Evolutionary conservation across 2,888 invertebrate species (phyloP).

Genomic region (Phragmatobia fuliginosa): DNA sequence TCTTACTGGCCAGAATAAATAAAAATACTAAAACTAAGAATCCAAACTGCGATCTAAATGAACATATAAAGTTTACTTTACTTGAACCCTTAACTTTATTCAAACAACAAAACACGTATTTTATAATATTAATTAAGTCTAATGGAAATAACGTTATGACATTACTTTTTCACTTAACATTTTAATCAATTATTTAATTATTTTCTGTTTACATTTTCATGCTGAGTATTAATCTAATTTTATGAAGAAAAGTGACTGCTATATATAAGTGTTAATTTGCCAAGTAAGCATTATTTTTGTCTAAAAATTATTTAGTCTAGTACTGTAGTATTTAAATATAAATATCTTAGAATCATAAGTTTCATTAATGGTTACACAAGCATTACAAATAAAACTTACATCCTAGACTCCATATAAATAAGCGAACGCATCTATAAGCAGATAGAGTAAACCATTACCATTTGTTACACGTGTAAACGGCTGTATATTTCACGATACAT

Average conservation of each 20-base stretch:
- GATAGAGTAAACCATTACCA: conserved; percentile 43
- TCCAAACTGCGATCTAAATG: no score
- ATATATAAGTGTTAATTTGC: no score
- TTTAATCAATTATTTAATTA: background rate
- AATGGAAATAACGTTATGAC: background rate
- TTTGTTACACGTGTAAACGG: conserved; percentile 45
- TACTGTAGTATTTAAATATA: background rate
- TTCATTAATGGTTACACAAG: background rate
- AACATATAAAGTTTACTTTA: no score
- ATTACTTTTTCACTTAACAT: no score
- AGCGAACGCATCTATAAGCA: conserved; percentile 31
- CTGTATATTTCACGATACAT: conserved; percentile 42
- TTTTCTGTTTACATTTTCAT: background rate
- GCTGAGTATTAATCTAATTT: background rate
- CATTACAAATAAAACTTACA: conserved; percentile 14
- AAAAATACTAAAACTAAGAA: no score
- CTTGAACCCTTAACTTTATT: no score
- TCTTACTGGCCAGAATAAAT: no score
- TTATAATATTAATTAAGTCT: background rate
- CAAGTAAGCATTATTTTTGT: background rate
- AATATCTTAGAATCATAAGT: background rate
- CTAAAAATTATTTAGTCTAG: background rate
- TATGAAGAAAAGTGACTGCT: no score
- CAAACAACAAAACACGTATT: background rate
- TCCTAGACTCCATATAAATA: conserved; percentile 27